These are phyloP conservation scores for Taenioides sp. DNA, from an alignment of 2,797 vertebrate species.

Conservation along the genomic window DNA sequence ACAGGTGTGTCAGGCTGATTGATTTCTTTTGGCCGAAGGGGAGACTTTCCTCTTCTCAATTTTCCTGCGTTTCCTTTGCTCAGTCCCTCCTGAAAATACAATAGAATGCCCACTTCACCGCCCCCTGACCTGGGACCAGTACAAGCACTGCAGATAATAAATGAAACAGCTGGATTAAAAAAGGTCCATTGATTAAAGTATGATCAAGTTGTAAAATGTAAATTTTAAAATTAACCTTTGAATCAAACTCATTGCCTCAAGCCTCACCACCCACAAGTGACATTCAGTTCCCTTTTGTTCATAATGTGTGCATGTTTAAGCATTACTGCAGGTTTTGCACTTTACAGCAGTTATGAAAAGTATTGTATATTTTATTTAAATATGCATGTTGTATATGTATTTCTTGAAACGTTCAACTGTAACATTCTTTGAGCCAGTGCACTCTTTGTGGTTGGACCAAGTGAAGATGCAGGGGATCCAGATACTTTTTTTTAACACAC, in stretches of 20 bases:
- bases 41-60: slow-evolving; percentile 8
- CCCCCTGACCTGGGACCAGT: slow-evolving; percentile 3
- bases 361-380: not conserved
- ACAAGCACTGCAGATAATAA: not conserved
- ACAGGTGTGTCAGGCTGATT: slow-evolving; percentile 47
- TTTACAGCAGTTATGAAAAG: not conserved
- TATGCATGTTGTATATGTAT: too few relatives aligned
- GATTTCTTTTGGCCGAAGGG: slow-evolving; percentile 35
- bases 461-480: not conserved
- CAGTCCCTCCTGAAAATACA: slow-evolving; percentile 7
- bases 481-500: not conserved
- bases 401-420: not conserved
- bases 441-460: not conserved
- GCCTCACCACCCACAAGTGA: not conserved
- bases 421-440: not conserved
- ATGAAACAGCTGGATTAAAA: not conserved
- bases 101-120: slow-evolving; percentile 3
- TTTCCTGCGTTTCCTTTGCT: slow-evolving; percentile 4
- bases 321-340: not conserved
- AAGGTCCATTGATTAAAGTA: not conserved
- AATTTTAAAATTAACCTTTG: not conserved
- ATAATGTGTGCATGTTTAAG: not conserved
- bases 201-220: not conserved
- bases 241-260: not conserved
- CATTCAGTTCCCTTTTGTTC: not conserved